Conservation (phyloP, 2,797 vertebrate genomes). For the Sebastes vulpes region DNA sequence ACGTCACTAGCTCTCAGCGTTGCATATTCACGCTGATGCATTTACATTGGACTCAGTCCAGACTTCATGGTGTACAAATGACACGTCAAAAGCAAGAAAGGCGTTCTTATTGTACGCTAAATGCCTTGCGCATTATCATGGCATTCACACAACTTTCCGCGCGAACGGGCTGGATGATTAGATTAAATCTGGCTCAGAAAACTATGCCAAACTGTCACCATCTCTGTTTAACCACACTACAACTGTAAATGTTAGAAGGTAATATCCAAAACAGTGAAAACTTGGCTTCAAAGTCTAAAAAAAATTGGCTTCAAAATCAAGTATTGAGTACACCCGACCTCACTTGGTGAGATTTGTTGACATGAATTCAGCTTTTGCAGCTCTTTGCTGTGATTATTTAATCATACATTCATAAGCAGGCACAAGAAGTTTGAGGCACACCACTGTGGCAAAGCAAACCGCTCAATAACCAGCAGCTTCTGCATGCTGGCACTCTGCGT, state of each 20-base stretch:
- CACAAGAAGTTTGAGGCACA: slow-evolving; percentile 10
- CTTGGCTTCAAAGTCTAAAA: not conserved
- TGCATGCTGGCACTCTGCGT: slow-evolving; percentile 14
- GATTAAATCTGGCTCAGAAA: not conserved
- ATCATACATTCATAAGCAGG: slow-evolving; percentile 16
- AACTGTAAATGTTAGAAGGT: not conserved
- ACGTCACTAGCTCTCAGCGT: too few relatives aligned
- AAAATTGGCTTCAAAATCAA: not conserved
- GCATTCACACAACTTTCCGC: too few relatives aligned
- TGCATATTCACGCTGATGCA: too few relatives aligned
- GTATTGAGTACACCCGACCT: not conserved
- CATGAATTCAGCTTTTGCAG: not conserved
- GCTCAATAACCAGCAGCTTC: slow-evolving; percentile 32
- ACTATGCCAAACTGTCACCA: not conserved
- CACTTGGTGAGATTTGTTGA: not conserved
- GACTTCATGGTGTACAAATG: too few relatives aligned
- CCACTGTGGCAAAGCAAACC: slow-evolving; percentile 37
- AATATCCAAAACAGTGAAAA: not conserved
- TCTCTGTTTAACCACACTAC: not conserved
- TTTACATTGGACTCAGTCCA: too few relatives aligned
- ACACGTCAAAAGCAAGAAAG: too few relatives aligned
- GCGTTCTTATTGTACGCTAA: too few relatives aligned
- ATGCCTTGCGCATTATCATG: too few relatives aligned
- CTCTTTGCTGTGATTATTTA: slow-evolving; percentile 21
- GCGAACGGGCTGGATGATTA: not conserved